Base-by-base conservation (phyloP, 2,113 vertebrate genomes). In the Mormoops blainvillei region DNA sequence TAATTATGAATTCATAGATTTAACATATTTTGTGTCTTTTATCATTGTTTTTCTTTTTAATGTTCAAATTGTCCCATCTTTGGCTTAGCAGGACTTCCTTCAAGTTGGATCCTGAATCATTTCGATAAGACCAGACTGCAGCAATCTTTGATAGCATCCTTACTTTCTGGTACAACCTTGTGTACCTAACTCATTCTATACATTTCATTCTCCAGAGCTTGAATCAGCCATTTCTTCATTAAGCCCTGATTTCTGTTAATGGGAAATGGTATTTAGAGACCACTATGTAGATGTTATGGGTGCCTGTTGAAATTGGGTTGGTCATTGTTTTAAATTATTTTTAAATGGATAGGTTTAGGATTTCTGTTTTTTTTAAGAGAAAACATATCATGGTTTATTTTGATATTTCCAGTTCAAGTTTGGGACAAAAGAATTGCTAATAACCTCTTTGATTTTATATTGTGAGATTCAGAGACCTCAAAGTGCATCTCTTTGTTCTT, bases 381-480 rank as follows among this genome's bases (percentile, higher is more conserved):
- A 86, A 63, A 31, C 82, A 31, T 82, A 38, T 50, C 38, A 73
- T 83, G 52, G 33, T n/a, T 92, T 9, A 84, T 65, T 54, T 50
- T 89, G 38, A 50, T 74, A n/a, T 58, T 93, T 95, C 48, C n/a
- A 87, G 14, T 61, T 93, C 77, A 94, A 65, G 41, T 91, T 84
- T 94, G 43, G 38, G 52, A 63, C 43, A 70, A 19, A 20, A 73
- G 43, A 87, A 77, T 56, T 83, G 26, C 83, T 78, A 41, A 56
- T 87, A 65, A 56, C 45, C 54, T 90, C 43, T 88, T 87, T 78
- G 38, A 68, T 78, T 70, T 83, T 96, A 16, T 77, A 87, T 91
- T 87, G 73, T 76, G 45, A 76, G 31, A 16, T 33, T 76, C 43
- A 48, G 45, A 16, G 28, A 33, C 28, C 18, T 50, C 16, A 76